A percentile compares a stretch with the other conserved stretches of the same genome.
These are phyloP conservation scores for Phycodurus eques DNA, from an alignment of 2,113 vertebrate genomes.

Conservation along the genomic window DNA sequence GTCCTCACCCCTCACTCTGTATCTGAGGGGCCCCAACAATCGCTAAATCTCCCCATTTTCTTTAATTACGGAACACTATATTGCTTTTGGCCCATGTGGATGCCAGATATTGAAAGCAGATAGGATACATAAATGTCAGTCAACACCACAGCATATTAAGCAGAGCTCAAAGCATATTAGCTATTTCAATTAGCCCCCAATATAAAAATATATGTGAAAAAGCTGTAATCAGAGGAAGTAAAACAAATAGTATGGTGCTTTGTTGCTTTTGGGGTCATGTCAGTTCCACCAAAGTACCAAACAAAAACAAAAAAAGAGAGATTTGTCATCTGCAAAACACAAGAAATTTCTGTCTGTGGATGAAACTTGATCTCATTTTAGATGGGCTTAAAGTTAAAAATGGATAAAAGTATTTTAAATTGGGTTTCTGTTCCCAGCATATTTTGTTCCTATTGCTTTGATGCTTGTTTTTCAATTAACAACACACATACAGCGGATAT, in stretches of 20 bases:
- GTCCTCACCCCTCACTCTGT: constrained; percentile 78
- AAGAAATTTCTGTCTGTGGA: too few relatives aligned
- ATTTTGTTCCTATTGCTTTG: background rate
- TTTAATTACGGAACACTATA: constrained; percentile 77
- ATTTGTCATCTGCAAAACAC: background rate
- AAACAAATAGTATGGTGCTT: constrained; percentile 56
- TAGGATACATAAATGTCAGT: constrained; percentile 80
- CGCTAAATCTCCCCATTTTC: constrained; percentile 77
- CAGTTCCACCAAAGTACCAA: constrained; percentile 48
- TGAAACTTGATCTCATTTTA: background rate
- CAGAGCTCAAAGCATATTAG: constrained; percentile 68
- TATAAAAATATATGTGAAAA: constrained; percentile 71
- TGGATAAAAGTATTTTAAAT: background rate
- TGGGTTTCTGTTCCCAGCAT: background rate
- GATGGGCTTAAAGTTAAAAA: background rate
- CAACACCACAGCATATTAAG: constrained; percentile 76
- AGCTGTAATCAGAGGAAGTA: constrained; percentile 36
- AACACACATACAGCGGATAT: background rate
- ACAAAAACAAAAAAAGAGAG: constrained; percentile 48
- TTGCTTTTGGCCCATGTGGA: constrained; percentile 72
- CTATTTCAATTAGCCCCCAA: constrained; percentile 71
- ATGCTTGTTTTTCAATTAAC: background rate
- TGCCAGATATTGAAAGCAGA: constrained; percentile 77
- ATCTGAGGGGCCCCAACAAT: constrained; percentile 66
- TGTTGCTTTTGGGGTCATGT: constrained; percentile 57